Base-by-base conservation (phyloP, 1,140 invertebrate species). In the Hypothenemus hampei region DNA sequence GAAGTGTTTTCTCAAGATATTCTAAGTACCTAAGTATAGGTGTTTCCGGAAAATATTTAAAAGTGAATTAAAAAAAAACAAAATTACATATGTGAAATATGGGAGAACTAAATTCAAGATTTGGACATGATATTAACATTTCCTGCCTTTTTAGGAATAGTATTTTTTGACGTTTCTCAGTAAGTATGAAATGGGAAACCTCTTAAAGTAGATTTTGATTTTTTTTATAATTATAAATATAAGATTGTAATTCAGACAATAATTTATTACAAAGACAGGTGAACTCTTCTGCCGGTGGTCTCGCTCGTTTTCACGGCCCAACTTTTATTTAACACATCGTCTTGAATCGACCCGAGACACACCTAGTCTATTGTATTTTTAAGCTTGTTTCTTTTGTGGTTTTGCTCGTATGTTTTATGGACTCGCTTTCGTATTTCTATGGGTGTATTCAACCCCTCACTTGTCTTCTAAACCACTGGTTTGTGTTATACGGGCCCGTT, bases 261-360 rank as follows among this genome's bases (percentile, higher is more conserved):
- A 46, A 46, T 46, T 46, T 46, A 46, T 46, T 19, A 33, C 44
- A 15, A 46, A 29, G 44, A 46, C 26, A 46, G 44, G 44, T 46
- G 24, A 51, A 41, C 22, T 26, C 48, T 40, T 51, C 48, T 40
- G 48, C 48, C 37, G 48, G 48, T 51, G 48, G 48, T 51, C 48
- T 51, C 21, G 46, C 46, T 26, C 33, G 46, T 49, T 49, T 49
- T 49, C 46, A 49, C 33, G 35, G 46, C 29, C n/a, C n/a, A 23
- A 49, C 48, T 41, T 51, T 51, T 51, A 51, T 51, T 51, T 51
- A 51, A 51, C 48, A 51, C 48, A n/a, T n/a, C n/a, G 48, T 51
- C 26, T 39, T 49, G 46, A 49, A 49, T 49, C 46, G 46, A 35
- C 21, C 26, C 13, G 46, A 49, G 48, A 40, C 48, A 51, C 48